Evolutionary conservation across 2,888 invertebrate species (phyloP).

Genomic region (Habroteleia sp.): DNA sequence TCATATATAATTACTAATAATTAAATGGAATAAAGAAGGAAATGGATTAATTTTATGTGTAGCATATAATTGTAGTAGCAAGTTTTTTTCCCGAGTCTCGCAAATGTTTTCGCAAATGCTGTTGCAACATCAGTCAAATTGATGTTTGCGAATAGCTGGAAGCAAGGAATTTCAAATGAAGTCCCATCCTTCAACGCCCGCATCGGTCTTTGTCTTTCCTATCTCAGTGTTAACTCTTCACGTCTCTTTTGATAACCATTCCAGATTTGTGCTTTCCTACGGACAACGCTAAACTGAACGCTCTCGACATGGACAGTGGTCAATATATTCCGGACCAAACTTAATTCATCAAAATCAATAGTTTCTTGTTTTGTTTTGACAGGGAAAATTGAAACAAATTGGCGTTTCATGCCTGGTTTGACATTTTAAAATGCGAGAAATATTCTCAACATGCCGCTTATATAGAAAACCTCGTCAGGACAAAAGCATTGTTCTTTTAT

Average conservation of each 20-base stretch:
- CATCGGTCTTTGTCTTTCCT: conserved; percentile 35
- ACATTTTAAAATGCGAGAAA: conserved; percentile 7
- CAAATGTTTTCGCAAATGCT: neutral
- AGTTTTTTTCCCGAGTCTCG: conserved; percentile 7
- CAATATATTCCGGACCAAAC: conserved; percentile 37
- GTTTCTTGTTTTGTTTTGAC: conserved; percentile 56
- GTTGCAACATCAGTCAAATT: conserved; percentile 31
- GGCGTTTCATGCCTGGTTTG: conserved; percentile 7
- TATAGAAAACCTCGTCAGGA: no score
- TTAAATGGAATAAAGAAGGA: no score
- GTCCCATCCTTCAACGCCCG: conserved; percentile 33
- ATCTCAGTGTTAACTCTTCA: conserved; percentile 38
- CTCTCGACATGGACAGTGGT: conserved; percentile 39
- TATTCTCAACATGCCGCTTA: no score
- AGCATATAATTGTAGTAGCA: neutral
- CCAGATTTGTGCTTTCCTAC: conserved; percentile 21
- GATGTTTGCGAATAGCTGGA: conserved; percentile 20
- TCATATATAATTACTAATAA: no score
- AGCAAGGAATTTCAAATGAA: conserved; percentile 52
- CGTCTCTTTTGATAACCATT: conserved; percentile 55
- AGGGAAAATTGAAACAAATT: conserved; percentile 46
- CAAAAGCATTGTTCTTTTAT: no score
- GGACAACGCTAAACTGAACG: conserved; percentile 35
- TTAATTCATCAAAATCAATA: conserved; percentile 56
- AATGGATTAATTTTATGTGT: neutral